These are phyloP conservation scores for Onchidella celtica DNA, from an alignment of 2,888 invertebrate genomes.

Conservation along the genomic window DNA sequence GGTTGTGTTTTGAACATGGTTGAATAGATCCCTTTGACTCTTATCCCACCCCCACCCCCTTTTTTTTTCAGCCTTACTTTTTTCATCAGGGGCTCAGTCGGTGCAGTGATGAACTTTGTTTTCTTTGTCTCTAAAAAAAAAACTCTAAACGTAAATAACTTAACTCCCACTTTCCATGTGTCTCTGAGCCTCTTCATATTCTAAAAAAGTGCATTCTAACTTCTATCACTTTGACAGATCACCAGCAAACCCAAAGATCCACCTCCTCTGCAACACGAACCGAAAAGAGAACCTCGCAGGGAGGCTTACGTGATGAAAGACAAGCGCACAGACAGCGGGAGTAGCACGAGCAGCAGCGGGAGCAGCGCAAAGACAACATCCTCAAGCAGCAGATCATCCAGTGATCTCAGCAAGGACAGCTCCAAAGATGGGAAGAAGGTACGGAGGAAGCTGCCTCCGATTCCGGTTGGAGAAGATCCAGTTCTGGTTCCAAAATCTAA, in stretches of 20 bases:
- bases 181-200: no score
- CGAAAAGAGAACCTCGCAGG: conserved; percentile 14
- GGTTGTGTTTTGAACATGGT: no score
- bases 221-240: conserved; percentile 22
- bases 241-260: conserved; percentile 27
- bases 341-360: conserved; percentile 48
- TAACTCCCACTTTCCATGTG: no score
- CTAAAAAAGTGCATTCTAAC: no score
- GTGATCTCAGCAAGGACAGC: conserved; percentile 28
- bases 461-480: conserved; percentile 69
- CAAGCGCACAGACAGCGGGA: conserved; percentile 56
- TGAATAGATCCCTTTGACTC: no score
- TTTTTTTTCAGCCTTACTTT: no score
- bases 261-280: conserved; percentile 12
- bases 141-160: no score
- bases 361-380: conserved; percentile 40
- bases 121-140: no score
- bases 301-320: conserved; percentile 57
- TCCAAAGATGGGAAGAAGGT: conserved; percentile 54
- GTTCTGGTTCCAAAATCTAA: conserved; percentile 55
- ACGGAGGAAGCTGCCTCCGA: conserved; percentile 70
- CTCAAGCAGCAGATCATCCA: conserved; percentile 42
- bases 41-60: no score
- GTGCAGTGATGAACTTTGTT: no score
- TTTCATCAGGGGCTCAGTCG: no score